Conservation (phyloP, 2,113 vertebrate species). For the Cinclus cinclus region DNA sequence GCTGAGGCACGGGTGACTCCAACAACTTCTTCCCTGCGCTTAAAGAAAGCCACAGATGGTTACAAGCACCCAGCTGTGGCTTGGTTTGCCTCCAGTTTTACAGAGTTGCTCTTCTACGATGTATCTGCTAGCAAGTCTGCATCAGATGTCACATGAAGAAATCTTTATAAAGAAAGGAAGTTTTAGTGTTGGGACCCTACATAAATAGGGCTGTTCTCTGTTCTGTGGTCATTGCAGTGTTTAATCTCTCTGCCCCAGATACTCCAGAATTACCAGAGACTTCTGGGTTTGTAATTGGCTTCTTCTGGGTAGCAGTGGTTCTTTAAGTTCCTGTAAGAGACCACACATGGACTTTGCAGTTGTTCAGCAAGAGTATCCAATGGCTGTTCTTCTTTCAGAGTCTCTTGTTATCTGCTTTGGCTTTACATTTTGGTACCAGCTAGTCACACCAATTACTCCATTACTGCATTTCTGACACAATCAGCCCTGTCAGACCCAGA, state of each 20-base stretch:
- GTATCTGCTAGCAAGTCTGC: not conserved
- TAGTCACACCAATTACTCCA: not conserved
- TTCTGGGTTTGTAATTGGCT: not conserved
- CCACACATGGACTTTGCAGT: not conserved
- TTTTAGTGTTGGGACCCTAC: not conserved
- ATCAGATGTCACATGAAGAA: not conserved
- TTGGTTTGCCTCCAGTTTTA: conserved; percentile 4
- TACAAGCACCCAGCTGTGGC: not conserved
- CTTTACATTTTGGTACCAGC: not conserved
- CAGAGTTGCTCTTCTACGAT: not conserved
- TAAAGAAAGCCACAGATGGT: not conserved
- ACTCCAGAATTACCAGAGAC: not conserved
- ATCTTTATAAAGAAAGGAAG: not conserved
- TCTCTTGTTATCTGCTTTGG: not conserved
- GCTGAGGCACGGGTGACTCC: not conserved
- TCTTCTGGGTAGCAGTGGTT: not conserved
- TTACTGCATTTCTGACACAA: not conserved
- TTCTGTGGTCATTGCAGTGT: not conserved
- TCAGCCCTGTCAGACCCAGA: not conserved
- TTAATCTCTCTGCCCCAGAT: not conserved
- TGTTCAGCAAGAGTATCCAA: not conserved
- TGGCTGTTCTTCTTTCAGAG: not conserved
- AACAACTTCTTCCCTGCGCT: not conserved
- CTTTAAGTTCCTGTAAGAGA: not conserved
- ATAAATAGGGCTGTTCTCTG: not conserved